Evolutionary conservation across 2,113 vertebrate genomes (phyloP).

Genomic region (Amblyopsis rosae): DNA sequence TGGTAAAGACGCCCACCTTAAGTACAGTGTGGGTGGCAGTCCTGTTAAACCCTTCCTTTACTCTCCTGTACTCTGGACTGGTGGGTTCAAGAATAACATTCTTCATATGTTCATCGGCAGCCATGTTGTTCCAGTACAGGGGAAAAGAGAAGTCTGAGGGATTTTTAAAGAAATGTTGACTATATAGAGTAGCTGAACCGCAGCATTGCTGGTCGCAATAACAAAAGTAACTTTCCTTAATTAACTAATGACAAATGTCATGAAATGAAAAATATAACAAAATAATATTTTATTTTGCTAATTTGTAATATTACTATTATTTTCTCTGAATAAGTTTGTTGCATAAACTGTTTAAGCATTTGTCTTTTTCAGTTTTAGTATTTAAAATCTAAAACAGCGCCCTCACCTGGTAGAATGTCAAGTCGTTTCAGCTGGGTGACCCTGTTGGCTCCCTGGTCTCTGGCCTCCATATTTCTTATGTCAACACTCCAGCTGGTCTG

Average conservation of each 20-base stretch:
- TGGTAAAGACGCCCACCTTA: slow-evolving; percentile 39
- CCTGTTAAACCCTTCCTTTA: slow-evolving; percentile 52
- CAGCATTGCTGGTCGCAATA: not conserved
- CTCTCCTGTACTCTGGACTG: slow-evolving; percentile 48
- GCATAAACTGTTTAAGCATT: too few species aligned
- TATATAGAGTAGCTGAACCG: not conserved
- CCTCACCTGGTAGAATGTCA: slow-evolving; percentile 51
- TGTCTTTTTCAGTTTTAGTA: not conserved
- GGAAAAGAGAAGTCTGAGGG: slow-evolving; percentile 62
- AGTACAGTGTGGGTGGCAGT: slow-evolving; percentile 35
- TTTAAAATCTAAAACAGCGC: too few species aligned
- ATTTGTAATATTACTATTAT: too few species aligned
- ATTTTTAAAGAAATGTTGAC: slow-evolving; percentile 1
- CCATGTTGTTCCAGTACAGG: slow-evolving; percentile 67
- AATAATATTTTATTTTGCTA: too few species aligned
- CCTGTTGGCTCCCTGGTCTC: not conserved
- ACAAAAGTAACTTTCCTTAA: not conserved
- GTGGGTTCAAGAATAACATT: slow-evolving; percentile 13
- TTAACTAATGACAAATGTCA: too few species aligned
- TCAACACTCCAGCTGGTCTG: slow-evolving; percentile 38
- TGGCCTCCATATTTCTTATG: slow-evolving; percentile 23
- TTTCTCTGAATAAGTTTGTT: too few species aligned
- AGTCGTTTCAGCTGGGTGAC: slow-evolving; percentile 50
- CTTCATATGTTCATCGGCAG: slow-evolving; percentile 3
- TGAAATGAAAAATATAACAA: not conserved